These are phyloP conservation scores for Nephotettix cincticeps DNA, from an alignment of 1,140 invertebrate species.

Conservation along the genomic window DNA sequence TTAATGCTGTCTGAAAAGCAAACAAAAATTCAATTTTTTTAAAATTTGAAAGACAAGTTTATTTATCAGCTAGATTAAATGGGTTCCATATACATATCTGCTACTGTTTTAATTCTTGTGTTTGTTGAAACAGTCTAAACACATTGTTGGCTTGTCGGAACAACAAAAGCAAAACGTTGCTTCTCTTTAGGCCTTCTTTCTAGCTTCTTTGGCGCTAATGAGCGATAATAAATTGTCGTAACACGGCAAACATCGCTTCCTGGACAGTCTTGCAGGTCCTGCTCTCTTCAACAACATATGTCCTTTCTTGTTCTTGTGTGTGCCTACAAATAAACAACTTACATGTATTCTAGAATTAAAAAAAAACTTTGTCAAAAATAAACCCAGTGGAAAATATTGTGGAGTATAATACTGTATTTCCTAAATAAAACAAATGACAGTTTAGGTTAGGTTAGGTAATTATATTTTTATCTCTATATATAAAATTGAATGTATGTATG, in stretches of 20 bases:
- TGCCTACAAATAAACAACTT: background rate
- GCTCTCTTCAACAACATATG: background rate
- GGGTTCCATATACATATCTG: background rate
- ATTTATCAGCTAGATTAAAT: background rate
- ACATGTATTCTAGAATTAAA: background rate
- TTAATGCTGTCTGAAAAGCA: background rate
- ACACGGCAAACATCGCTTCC: background rate
- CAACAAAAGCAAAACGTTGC: background rate
- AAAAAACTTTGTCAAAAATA: background rate
- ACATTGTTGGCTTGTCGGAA: background rate
- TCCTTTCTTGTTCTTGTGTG: background rate
- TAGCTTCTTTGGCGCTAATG: background rate
- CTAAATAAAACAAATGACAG: background rate
- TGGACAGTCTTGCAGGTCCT: background rate
- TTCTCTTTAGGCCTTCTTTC: background rate
- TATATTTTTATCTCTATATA: no score
- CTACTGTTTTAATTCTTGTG: background rate
- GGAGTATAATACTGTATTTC: background rate
- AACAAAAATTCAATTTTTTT: background rate
- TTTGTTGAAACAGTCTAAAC: background rate
- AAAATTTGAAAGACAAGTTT: background rate
- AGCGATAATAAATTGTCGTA: background rate
- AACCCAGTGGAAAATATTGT: background rate
- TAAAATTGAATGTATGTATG: no score
- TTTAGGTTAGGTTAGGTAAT: background rate